Conservation (phyloP, 2,888 invertebrate species). For the Chirona hameri region DNA sequence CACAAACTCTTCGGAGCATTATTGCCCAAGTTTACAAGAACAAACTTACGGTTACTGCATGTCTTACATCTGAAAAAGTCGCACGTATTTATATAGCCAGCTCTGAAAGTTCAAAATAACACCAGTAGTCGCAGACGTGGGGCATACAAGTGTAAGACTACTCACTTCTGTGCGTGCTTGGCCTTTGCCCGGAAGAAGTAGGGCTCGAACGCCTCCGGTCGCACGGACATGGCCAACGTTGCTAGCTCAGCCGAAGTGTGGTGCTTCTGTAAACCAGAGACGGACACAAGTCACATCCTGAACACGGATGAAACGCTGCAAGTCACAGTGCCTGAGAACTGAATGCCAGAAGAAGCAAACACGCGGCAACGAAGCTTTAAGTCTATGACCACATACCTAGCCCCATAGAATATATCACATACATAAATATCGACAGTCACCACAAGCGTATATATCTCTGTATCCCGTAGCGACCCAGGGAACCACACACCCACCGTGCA, state of each 20-base stretch:
- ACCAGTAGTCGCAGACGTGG: background rate
- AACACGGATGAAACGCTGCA: too few relatives aligned
- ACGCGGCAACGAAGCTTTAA: too few relatives aligned
- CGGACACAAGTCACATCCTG: background rate
- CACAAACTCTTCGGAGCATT: background rate
- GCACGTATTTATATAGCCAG: background rate
- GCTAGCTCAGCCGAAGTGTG: constrained; percentile 1
- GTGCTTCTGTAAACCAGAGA: background rate
- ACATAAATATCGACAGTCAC: too few relatives aligned
- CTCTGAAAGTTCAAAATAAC: too few relatives aligned
- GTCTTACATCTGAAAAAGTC: background rate
- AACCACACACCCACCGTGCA: too few relatives aligned
- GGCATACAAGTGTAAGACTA: background rate
- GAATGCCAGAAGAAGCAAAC: too few relatives aligned
- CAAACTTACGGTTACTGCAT: too few relatives aligned
- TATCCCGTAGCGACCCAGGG: too few relatives aligned
- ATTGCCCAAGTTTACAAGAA: background rate
- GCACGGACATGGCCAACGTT: constrained; percentile 9
- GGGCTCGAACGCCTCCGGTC: constrained; percentile 27
- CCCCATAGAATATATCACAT: too few relatives aligned
- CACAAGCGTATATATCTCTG: too few relatives aligned
- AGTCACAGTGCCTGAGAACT: too few relatives aligned
- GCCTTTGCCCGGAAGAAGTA: constrained; percentile 29
- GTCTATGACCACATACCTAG: too few relatives aligned
- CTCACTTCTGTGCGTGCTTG: constrained; percentile 8